Evolutionary conservation across 2,888 invertebrate species (phyloP), one percentile per base, ranked within the genome.

Genomic region (Eristalis tenax): DNA sequence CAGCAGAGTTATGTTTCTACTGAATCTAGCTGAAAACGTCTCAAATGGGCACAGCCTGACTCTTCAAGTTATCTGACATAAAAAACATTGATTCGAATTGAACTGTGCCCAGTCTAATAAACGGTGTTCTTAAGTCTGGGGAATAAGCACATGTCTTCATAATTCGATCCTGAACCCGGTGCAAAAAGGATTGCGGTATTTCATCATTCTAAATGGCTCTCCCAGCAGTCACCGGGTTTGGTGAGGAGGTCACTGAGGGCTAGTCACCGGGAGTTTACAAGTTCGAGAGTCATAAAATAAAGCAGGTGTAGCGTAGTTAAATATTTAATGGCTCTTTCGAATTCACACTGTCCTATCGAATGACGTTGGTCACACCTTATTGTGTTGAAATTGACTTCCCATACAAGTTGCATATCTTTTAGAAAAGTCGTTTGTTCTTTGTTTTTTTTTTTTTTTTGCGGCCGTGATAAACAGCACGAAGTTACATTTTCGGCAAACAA

Each of bases 281-380:
- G 56, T 69, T 35, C 2, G 23, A 18, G 56, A 6, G 32, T 69
- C 69, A 8, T 69, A 69, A 69, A 69, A 35, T 57, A 56, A 57
- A 69, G 32, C 69, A 57, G 28, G 56, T 35, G 56, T 13, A 22
- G 56, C 18, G 35, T 56, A 69, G 56, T 69, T 57, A 69, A 69
- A 22, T 35, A 35, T 35, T 57, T 50, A 56, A 56, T 56, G 35
- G 35, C 18, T 18, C 50, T 50, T 50, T 50, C 50, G 50, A 50
- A 50, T 50, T 50, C 50, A 50, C 18, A 50, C 50, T 50, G 18
- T 18, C 18, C 50, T 50, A 50, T 50, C 50, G 50, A 50, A 50
- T 50, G 50, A 50, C 50, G 50, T 50, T 50, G 50, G 50, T 50
- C 50, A 50, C 50, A 50, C 50, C 50, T 50, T 50, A 18, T 50